phyloP scores from a whole-genome alignment of 2,888 invertebrate species.

The Caenorhabditis auriculariae region DNA sequence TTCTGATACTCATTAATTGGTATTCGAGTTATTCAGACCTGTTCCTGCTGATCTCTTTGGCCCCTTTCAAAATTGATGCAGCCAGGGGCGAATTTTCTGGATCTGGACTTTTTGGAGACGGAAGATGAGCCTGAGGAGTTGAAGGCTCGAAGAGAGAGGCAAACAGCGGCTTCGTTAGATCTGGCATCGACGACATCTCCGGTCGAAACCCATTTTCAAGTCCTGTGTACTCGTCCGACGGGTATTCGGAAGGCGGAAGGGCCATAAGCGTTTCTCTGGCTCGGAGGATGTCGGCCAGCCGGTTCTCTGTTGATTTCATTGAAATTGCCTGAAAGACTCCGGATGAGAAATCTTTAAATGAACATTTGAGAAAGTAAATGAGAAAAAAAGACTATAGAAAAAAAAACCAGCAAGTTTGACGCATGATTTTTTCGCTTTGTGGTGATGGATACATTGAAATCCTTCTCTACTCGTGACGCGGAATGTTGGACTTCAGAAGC shows the following conservation, averaged over 20 bases:
- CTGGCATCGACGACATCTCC: too few species aligned
- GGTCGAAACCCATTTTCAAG: too few species aligned
- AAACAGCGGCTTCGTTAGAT: too few species aligned
- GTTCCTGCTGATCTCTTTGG: conserved; percentile 42
- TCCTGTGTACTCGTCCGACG: not conserved
- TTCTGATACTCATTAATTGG: not conserved
- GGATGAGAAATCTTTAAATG: not conserved
- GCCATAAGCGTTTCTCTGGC: conserved; percentile 21
- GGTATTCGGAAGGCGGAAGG: conserved; percentile 18
- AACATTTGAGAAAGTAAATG: not conserved
- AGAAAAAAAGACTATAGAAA: too few species aligned
- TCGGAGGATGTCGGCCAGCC: conserved; percentile 15
- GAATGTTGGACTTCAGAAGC: conserved; percentile 21
- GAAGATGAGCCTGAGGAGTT: not conserved
- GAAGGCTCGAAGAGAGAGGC: not conserved
- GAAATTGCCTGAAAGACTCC: conserved; percentile 19
- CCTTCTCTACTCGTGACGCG: conserved; percentile 14
- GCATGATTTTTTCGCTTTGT: too few species aligned
- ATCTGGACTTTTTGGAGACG: conserved; percentile 40
- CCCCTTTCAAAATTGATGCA: conserved; percentile 53
- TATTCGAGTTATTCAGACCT: not conserved
- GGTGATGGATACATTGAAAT: too few species aligned
- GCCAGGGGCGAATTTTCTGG: conserved; percentile 59
- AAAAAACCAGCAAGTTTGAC: too few species aligned
- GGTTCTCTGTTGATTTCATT: conserved; percentile 21